Base-by-base conservation (phyloP, 2,797 vertebrate species). In the Gallinago solitaria region DNA sequence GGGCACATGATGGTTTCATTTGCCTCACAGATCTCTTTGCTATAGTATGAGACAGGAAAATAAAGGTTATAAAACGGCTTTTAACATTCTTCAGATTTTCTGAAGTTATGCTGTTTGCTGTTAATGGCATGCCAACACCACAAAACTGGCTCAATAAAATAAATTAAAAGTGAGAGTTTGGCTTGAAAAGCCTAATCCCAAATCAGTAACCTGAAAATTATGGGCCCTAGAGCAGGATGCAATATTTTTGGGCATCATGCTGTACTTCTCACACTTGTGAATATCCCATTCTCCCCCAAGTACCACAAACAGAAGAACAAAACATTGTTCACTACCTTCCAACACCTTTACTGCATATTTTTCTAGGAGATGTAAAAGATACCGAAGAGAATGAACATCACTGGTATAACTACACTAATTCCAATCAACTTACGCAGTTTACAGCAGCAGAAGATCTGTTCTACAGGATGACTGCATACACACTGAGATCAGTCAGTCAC, bases 21-120 rank as follows among this genome's bases (percentile, higher is more conserved):
- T 80, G 99, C 99, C 93, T 99, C 99, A 86, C 99, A 99, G 96
- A 99, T 99, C 98, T 99, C 99, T 98, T 98, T 99, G 98, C 99
- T 99, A 95, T 32, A 89, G 51, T 28, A 77, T 56, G 13, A 97
- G 54, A 96, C 1, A 93, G 68, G 60, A 94, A 77, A 96, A 81
- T 9, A 85, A 82, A 85, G 23, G 8, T 69, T 84, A 92, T 24
- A 86, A 78, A 83, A 92, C 87, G 25, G 27, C n/a, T 43, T 59
- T 45, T 2, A 48, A 50, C 53, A 80, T 54, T 74, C 30, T 39
- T 53, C 25, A 33, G 21, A 28, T 39, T 83, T 86, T 83, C 63
- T 57, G 50, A 81, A 16, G 19, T n/a, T 30, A 41, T n/a, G 15
- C 16, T 7, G 5, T 43, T 79, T 81, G 32, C 50, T 68, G 19